These are phyloP conservation scores for Acleris emargana DNA, from an alignment of 2,888 invertebrate species.

Conservation along the genomic window DNA sequence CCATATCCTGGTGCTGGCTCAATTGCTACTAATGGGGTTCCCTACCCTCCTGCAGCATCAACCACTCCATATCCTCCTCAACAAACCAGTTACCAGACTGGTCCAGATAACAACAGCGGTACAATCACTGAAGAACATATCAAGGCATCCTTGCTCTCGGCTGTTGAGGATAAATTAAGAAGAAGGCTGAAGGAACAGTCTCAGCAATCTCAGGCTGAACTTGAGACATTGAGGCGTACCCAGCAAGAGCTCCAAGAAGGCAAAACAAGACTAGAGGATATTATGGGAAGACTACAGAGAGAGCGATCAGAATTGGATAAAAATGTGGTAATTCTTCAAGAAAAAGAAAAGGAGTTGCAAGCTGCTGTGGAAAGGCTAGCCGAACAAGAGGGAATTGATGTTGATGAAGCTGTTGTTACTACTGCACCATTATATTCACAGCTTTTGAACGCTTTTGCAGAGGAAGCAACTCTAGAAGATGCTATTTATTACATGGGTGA, in stretches of 20 bases:
- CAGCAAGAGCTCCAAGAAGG: slow-evolving; percentile 94
- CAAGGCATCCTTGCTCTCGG: slow-evolving; percentile 95
- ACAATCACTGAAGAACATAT: slow-evolving; percentile 98
- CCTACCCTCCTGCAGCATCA: slow-evolving; percentile 56
- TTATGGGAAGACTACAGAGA: slow-evolving; percentile 89
- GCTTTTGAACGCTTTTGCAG: slow-evolving; percentile 96
- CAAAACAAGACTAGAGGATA: slow-evolving; percentile 90
- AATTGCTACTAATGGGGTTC: slow-evolving; percentile 51
- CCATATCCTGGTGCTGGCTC: slow-evolving; percentile 64
- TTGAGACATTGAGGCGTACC: slow-evolving; percentile 93
- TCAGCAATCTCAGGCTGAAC: slow-evolving; percentile 95
- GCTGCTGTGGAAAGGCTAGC: slow-evolving; percentile 90
- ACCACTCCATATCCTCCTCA: slow-evolving; percentile 61
- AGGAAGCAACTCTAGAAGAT: slow-evolving; percentile 99
- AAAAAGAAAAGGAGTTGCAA: slow-evolving; percentile 94
- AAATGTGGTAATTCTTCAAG: slow-evolving; percentile 91
- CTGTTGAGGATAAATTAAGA: slow-evolving; percentile 96
- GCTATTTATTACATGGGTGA: slow-evolving; percentile 99
- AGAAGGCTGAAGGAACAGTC: slow-evolving; percentile 94
- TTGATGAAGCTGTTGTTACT: slow-evolving; percentile 98
- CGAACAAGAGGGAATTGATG: slow-evolving; percentile 92
- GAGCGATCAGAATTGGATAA: slow-evolving; percentile 92
- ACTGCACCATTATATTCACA: slow-evolving; percentile 98
- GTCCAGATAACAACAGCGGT: slow-evolving; percentile 83
- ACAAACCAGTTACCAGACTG: slow-evolving; percentile 52